Conservation (phyloP, 1,140 invertebrate species). For the Zaprionus nigranus region DNA sequence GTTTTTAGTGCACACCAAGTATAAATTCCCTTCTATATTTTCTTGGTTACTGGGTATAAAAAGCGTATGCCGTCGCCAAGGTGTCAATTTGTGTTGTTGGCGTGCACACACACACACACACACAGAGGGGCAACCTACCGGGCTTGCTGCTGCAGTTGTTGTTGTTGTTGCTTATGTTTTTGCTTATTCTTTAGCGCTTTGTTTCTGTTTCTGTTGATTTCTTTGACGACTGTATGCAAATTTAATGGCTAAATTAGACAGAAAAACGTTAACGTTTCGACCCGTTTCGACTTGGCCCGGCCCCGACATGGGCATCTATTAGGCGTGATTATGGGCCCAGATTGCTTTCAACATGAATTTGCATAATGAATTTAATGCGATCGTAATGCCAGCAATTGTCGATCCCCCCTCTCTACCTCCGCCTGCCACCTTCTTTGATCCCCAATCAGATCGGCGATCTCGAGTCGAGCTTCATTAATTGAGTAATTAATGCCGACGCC, state of each 20-base stretch:
- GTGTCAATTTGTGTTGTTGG: conserved; percentile 75
- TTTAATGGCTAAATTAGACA: conserved; percentile 82
- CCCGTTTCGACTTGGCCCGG: conserved; percentile 12
- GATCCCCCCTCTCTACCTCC: conserved; percentile 24
- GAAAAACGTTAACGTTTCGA: conserved; percentile 46
- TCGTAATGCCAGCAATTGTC: conserved; percentile 68
- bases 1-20: too few relatives aligned
- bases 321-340: conserved; percentile 67
- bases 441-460: neutral
- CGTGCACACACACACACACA: conserved; percentile 34
- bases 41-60: neutral
- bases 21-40: too few relatives aligned
- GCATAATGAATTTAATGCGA: conserved; percentile 77
- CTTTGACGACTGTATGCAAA: conserved; percentile 71
- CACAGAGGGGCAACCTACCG: neutral
- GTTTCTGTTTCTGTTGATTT: conserved; percentile 30
- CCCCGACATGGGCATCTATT: conserved; percentile 55
- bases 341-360: conserved; percentile 61
- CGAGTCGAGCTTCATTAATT: conserved; percentile 59
- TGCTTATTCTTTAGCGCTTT: conserved; percentile 22
- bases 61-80: conserved; percentile 57
- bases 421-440: neutral
- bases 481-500: conserved; percentile 80
- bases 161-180: conserved; percentile 1
- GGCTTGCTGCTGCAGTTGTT: neutral